Percentiles rank a stretch among this genome's conserved stretches.
These are phyloP conservation scores for Patella pellucida DNA, from an alignment of 2,888 invertebrate genomes.

Conservation along the genomic window DNA sequence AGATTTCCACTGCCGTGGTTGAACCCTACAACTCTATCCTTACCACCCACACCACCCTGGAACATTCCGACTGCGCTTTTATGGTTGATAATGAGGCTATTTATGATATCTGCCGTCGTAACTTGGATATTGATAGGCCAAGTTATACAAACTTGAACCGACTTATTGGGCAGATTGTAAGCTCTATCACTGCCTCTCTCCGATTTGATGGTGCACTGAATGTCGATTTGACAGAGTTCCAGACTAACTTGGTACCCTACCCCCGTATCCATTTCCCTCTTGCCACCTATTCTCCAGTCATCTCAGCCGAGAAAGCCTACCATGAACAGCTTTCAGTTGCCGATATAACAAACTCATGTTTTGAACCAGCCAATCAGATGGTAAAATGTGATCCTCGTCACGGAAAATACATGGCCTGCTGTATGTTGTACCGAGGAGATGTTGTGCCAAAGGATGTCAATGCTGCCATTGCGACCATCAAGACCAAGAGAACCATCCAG, in stretches of 20 bases:
- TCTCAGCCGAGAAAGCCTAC: not conserved
- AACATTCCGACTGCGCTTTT: slow-evolving; percentile 3
- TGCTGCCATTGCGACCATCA: not conserved
- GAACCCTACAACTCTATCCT: slow-evolving; percentile 1
- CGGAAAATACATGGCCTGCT: slow-evolving; percentile 1
- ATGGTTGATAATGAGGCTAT: slow-evolving; percentile 8
- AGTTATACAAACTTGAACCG: not conserved
- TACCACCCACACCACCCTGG: not conserved
- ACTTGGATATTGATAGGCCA: not conserved
- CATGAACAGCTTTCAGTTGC: slow-evolving; percentile 4
- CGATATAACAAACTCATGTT: not conserved
- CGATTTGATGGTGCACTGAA: slow-evolving; percentile 8
- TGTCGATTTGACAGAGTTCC: not conserved
- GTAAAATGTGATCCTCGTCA: slow-evolving; percentile 10
- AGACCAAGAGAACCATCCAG: slow-evolving; percentile 7
- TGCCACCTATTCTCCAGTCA: not conserved
- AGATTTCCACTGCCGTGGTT: not conserved
- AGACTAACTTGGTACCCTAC: not conserved
- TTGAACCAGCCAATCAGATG: not conserved
- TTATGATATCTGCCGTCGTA: not conserved
- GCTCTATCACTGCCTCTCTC: not conserved
- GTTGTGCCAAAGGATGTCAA: slow-evolving; percentile 6
- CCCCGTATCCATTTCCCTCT: not conserved
- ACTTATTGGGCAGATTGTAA: not conserved
- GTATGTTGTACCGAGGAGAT: slow-evolving; percentile 8